Conservation (phyloP, 2,888 invertebrate genomes). For the Drosophila dives region DNA sequence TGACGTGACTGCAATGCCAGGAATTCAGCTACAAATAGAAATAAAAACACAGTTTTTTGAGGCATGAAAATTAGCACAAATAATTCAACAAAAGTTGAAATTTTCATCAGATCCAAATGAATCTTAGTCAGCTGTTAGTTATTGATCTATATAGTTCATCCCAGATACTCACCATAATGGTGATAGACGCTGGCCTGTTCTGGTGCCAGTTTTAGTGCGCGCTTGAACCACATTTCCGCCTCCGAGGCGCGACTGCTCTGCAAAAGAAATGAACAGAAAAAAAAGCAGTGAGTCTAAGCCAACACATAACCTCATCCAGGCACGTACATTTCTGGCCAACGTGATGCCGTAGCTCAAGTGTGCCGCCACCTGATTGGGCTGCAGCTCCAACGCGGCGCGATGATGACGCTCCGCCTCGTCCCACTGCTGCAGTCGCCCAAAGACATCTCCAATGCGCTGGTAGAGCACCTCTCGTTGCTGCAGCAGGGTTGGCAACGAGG, state of each 20-base stretch:
- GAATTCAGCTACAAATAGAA: constrained; percentile 91
- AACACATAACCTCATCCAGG: neutral
- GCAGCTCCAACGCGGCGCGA: constrained; percentile 91
- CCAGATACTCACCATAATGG: constrained; percentile 91
- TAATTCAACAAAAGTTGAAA: neutral
- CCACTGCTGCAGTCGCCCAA: constrained; percentile 92
- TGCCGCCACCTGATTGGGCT: constrained; percentile 94
- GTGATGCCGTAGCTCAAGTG: constrained; percentile 96
- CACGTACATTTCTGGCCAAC: constrained; percentile 93
- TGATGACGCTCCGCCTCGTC: constrained; percentile 95
- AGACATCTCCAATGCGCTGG: constrained; percentile 95
- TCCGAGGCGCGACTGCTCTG: constrained; percentile 92
- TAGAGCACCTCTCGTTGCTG: constrained; percentile 88
- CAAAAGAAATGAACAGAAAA: neutral
- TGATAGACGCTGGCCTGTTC: constrained; percentile 94
- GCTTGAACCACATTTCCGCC: constrained; percentile 95
- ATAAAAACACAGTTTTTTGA: neutral
- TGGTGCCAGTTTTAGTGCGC: constrained; percentile 93
- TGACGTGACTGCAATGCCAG: constrained; percentile 91
- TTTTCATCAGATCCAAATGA: neutral
- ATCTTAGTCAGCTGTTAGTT: too few relatives aligned
- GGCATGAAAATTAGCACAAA: neutral
- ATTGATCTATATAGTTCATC: neutral
- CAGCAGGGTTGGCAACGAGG: constrained; percentile 90
- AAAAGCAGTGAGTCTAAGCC: neutral